Conservation (phyloP, 2,888 invertebrate species). For the Gastracanthus pulcherrimus region DNA sequence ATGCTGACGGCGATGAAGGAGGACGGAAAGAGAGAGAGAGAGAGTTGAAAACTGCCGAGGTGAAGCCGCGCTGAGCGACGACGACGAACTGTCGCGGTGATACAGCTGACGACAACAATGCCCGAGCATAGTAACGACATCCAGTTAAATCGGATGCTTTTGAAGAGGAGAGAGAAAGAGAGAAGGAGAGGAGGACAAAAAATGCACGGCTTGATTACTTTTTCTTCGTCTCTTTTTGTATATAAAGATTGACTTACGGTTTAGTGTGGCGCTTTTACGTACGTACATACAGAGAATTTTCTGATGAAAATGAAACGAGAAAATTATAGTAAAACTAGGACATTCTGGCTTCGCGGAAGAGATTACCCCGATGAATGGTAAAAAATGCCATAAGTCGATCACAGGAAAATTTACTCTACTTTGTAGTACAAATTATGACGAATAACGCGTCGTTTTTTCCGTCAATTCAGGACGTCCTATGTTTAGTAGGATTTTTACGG, state of each 20-base stretch:
- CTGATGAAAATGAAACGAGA: no score
- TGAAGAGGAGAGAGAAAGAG: not conserved
- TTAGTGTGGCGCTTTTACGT: no score
- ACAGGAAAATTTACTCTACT: no score
- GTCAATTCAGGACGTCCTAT: no score
- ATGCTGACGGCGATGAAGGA: constrained; percentile 47
- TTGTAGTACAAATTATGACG: no score
- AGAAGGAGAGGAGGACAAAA: constrained; percentile 35
- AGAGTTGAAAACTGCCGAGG: constrained; percentile 59
- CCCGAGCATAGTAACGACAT: constrained; percentile 73
- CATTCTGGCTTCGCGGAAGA: no score
- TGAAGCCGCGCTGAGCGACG: constrained; percentile 60
- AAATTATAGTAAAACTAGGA: no score
- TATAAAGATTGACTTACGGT: no score
- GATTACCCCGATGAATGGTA: no score
- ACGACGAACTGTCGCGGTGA: constrained; percentile 60
- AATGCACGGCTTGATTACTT: constrained; percentile 31
- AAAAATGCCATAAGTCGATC: no score
- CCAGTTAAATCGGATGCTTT: constrained; percentile 71
- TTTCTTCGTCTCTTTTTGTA: not conserved
- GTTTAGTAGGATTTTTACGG: no score
- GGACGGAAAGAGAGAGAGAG: constrained; percentile 52
- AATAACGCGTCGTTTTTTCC: no score
- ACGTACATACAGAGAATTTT: not conserved
- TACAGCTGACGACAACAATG: constrained; percentile 69